Base-by-base conservation (phyloP, 2,888 invertebrate species). In the Ephialtes manifestator region DNA sequence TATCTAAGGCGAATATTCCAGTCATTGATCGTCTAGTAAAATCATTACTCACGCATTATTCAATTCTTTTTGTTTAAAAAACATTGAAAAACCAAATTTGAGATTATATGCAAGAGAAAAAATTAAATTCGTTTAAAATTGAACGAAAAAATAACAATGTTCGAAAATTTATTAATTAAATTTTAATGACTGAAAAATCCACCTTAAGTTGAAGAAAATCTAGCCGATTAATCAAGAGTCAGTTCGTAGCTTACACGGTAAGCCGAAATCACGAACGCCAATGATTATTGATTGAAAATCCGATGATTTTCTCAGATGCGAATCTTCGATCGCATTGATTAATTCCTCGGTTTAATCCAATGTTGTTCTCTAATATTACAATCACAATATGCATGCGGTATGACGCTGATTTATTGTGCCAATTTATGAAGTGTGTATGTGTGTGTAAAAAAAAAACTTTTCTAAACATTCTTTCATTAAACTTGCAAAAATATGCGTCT, bases 331-430 rank as follows among this genome's bases (percentile, higher is more conserved):
- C 63, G 68, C 85, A 85, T 88, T 15, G 89, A 81, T 87, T 75
- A 88, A 31, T 75, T 79, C 51, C 65, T 79, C 81, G 67, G 87
- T 86, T 18, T 88, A 87, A 85, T 87, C 85, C 39, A 88, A 86
- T 65, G 72, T 79, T 39, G 10, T 39, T 39, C 39, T 88, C 89
- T 84, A 88, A 88, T 81, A 87, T 90, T 91, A 90, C 87, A 87
- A 91, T 91, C 90, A 91, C 91, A 91, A 90, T 88, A 87, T 85
- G 91, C 89, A 88, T 86, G 86, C 87, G 87, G 79, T 80, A 58
- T 87, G 89, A 88, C 88, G 89, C 89, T 88, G 43, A 89, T 86
- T 80, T 88, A 86, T 85, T 87, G 88, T 72, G 67, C 58, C 67
- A 70, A 46, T 53, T 51, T 72, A 39, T 43, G 51, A 81, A 67